Base-by-base conservation (phyloP, 2,888 invertebrate genomes). In the Hermaeophaga mercurialis region DNA sequence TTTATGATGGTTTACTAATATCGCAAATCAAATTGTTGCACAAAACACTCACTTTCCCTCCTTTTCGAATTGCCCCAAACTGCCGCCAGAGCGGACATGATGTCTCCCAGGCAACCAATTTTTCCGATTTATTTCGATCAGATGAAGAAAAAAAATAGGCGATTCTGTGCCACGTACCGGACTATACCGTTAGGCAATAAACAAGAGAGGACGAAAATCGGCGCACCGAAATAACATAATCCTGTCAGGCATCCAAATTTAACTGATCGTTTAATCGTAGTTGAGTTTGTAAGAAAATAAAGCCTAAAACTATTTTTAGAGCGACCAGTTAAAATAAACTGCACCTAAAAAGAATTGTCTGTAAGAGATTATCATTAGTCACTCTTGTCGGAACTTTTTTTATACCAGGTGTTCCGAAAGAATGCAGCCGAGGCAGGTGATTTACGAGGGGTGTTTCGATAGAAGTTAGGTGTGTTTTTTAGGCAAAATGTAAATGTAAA, bases 41-140 rank as follows among this genome's bases (percentile, higher is more conserved):
- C 1, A 19, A 36, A 47, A 24, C 26, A 69, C 69, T 43, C 73
- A 75, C 75, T 72, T 48, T 77, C 75, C 62, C 74, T 70, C 28
- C 73, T 66, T 62, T 76, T 76, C 28, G 70, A 66, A 55, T 68
- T 69, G 19, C 75, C 73, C 49, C 77, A 65, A 28, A 73, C 70
- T 31, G 74, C 74, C 65, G 72, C 75, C 44, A 77, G 66, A 61
- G 76, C 75, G 59, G 77, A 76, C 75, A 76, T 76, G 28, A 68
- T 66, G 57, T 70, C 72, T 43, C 66, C 66, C 53, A 76, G 74
- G 66, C 76, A 76, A 70, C 76, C 77, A 76, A 77, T 77, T 75
- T 76, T 70, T 66, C 65, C 39, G 36, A 26, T 49, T 56, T 45
- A 36, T 38, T 34, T 34, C 12, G 26, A 38, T 15, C 11, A 28